A percentile compares a stretch with the other conserved stretches of the same genome.
These are phyloP conservation scores for Thunnus maccoyii DNA, from an alignment of 2,113 vertebrate species.

Conservation along the genomic window DNA sequence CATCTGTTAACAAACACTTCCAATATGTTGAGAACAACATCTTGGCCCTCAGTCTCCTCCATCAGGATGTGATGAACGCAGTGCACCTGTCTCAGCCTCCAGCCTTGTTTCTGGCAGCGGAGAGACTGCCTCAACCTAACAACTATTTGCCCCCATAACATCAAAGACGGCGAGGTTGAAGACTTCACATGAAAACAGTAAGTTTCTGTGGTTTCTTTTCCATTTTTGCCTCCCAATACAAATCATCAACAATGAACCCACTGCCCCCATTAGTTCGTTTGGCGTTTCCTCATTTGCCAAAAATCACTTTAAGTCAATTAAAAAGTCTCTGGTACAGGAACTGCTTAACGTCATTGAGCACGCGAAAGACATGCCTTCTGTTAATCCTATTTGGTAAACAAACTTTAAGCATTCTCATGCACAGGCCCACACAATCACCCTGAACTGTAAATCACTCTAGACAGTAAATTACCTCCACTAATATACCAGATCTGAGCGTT, in stretches of 20 bases:
- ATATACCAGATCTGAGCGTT: slow-evolving; percentile 64
- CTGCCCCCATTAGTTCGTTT: slow-evolving; percentile 47
- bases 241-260: slow-evolving; percentile 63
- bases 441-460: slow-evolving; percentile 66
- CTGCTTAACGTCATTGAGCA: slow-evolving; percentile 59
- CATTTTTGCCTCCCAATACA: slow-evolving; percentile 47
- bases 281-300: slow-evolving; percentile 52
- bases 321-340: slow-evolving; percentile 41
- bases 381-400: slow-evolving; percentile 66
- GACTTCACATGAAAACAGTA: slow-evolving; percentile 62
- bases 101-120: slow-evolving; percentile 74
- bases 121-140: slow-evolving; percentile 62
- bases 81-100: slow-evolving; percentile 81
- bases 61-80: slow-evolving; percentile 75
- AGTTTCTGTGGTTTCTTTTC: slow-evolving; percentile 60
- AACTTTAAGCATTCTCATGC: slow-evolving; percentile 50
- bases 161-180: slow-evolving; percentile 63
- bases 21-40: slow-evolving; percentile 80
- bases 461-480: slow-evolving; percentile 65
- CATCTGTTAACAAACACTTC: slow-evolving; percentile 82
- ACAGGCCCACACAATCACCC: slow-evolving; percentile 41
- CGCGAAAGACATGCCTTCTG: slow-evolving; percentile 49
- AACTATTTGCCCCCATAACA: slow-evolving; percentile 68
- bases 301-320: slow-evolving; percentile 61
- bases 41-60: slow-evolving; percentile 72